Conservation (phyloP, 2,888 invertebrate genomes). For the Glyphotaelius pellucidus region DNA sequence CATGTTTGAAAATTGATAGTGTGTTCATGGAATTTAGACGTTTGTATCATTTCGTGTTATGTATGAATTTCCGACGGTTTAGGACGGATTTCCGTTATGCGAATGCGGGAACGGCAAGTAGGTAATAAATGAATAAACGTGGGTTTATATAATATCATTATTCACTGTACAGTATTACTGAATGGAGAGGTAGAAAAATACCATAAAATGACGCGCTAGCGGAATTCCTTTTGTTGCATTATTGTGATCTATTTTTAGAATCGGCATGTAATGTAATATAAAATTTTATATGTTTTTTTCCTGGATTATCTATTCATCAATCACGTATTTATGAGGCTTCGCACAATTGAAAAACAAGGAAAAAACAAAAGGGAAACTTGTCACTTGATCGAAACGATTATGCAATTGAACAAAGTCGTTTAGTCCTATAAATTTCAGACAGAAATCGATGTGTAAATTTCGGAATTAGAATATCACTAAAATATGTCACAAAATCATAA, state of each 20-base stretch:
- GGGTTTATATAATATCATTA: neutral
- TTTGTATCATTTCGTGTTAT: neutral
- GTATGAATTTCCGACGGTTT: slow-evolving; percentile 8
- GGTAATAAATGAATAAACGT: neutral
- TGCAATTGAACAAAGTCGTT: neutral
- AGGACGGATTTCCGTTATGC: slow-evolving; percentile 35
- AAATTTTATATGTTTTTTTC: neutral
- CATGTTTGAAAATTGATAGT: neutral
- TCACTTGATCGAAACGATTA: neutral
- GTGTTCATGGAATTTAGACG: neutral
- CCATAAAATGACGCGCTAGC: neutral
- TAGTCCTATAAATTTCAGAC: neutral
- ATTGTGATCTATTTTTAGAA: neutral
- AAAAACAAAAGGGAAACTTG: no score
- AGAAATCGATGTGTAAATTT: neutral
- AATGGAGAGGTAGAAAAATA: neutral
- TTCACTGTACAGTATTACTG: neutral
- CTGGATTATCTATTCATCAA: no score
- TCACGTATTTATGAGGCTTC: no score
- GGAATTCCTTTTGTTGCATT: neutral
- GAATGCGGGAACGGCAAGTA: neutral
- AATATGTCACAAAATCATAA: neutral
- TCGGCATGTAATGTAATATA: neutral
- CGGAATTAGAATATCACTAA: neutral
- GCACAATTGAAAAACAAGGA: no score